Evolutionary conservation across 2,113 vertebrate genomes (phyloP), one percentile per base, ranked within the genome.

Genomic region (Stigmatopora argus): DNA sequence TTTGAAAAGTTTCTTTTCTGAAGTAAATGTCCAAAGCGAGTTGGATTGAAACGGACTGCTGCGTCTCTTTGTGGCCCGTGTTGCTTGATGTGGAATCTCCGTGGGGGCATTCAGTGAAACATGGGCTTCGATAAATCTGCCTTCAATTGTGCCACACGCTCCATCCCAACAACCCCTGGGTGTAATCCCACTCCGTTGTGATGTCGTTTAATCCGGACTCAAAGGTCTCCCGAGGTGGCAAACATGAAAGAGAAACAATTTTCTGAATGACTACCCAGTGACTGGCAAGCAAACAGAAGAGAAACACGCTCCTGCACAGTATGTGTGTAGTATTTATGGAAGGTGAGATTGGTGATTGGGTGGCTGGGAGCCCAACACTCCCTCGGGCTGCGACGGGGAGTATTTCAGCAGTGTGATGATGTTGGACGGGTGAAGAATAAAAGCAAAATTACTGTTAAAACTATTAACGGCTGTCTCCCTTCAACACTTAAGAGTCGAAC

Each of bases 91-190:
- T 8, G 13, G 46, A 31, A 56, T 59, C 58, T 70, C 66, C 47
- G 44, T 44, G 6, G 53, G 60, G 5, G 26, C 58, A 62, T 48
- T 45, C 15, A 60, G 65, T 69, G 63, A 57, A 44, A 66, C 52
- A 57, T 44, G 62, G 51, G 58, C 48, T 69, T 70, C 60, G 34
- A 65, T 72, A 76, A 78, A 79, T 23, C 65, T 26, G 26, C 60
- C 73, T 71, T 83, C 73, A 82, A 85, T 83, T 63, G 66, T 21
- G 51, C 67, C 80, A 77, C 73, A 83, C 82, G 76, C 75, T 78
- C 77, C 75, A 78, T 79, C 78, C 74, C 81, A 78, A 14, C 21
- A 13, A 15, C 53, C 53, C 80, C 63, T 69, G 63, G 53, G 77
- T 48, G 75, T 81, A 77, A 84, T 83, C 74, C 82, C 45, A 67